Base-by-base conservation (phyloP, 2,797 vertebrate species). In the Chiroxiphia lanceolata region DNA sequence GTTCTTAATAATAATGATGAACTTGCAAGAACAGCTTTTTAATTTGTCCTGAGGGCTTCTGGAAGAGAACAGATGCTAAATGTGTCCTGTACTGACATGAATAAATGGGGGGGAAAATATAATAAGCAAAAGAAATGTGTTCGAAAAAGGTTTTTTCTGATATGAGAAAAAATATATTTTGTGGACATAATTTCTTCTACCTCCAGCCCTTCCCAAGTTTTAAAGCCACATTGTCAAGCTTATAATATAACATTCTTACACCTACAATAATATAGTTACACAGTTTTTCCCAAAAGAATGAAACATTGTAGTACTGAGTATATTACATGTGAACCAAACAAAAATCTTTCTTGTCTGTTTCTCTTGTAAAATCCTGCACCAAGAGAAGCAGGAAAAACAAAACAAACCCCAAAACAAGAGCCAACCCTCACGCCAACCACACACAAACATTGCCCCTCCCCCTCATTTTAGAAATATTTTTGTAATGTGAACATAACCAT, bases 1-100 rank as follows among this genome's bases (percentile, higher is more conserved):
- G 84, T 90, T 96, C 97, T 97, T 97, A 97, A 95, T 96, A 97
- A 98, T 92, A 97, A 97, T 91, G 93, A 97, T 89, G 94, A 98
- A 97, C 97, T 98, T 97, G 93, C 95, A 97, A 95, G 93, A 98
- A 95, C 86, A 97, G 97, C 93, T 96, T 98, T 97, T 96, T 96
- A 97, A 97, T 97, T 98, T 97, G 98, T 98, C 97, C 96, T 97
- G 84, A 95, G 95, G 97, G 95, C 91, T 97, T 97, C 90, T 95
- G 90, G 90, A 97, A 95, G 77, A 95, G 95, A 98, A 97, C 97
- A 98, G 97, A 98, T 98, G 97, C 96, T 95, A 97, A 97, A 93
- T 92, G 87, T 83, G 96, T 97, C 90, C 94, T 95, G 76, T 92
- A 95, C 96, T 95, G 96, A 95, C 96, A 97, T 94, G 94, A 97